These are phyloP conservation scores for Apodemus agrarius DNA, from an alignment of 2,797 vertebrate species.

Conservation along the genomic window DNA sequence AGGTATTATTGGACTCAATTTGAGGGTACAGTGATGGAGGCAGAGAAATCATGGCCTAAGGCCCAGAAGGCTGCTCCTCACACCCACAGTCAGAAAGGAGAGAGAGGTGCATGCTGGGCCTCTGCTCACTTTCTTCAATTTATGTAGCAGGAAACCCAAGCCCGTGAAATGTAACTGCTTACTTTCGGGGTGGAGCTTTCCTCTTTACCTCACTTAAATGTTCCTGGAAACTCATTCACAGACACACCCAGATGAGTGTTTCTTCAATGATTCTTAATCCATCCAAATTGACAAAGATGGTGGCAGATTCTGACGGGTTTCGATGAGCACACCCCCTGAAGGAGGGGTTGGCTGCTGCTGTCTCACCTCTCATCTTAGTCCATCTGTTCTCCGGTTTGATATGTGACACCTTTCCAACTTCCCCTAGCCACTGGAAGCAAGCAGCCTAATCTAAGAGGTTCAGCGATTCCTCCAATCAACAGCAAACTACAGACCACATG, in stretches of 20 bases:
- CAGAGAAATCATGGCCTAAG: background rate
- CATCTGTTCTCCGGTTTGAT: background rate
- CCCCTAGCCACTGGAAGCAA: background rate
- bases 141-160: background rate
- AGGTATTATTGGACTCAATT: background rate
- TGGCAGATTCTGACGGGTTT: background rate
- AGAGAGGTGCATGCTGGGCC: background rate
- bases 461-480: background rate
- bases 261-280: background rate
- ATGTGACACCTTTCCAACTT: background rate
- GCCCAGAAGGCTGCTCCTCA: rapidly evolving
- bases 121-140: background rate
- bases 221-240: background rate
- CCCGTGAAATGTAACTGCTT: background rate
- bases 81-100: background rate
- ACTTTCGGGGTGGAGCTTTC: background rate
- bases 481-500: background rate
- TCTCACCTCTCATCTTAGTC: background rate
- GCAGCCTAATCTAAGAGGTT: background rate
- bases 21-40: background rate
- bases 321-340: background rate
- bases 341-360: background rate
- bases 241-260: background rate
- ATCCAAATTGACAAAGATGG: background rate
- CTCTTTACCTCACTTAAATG: background rate